Conservation (phyloP, 2,797 vertebrate species). For the Aldrovandia affinis region DNA sequence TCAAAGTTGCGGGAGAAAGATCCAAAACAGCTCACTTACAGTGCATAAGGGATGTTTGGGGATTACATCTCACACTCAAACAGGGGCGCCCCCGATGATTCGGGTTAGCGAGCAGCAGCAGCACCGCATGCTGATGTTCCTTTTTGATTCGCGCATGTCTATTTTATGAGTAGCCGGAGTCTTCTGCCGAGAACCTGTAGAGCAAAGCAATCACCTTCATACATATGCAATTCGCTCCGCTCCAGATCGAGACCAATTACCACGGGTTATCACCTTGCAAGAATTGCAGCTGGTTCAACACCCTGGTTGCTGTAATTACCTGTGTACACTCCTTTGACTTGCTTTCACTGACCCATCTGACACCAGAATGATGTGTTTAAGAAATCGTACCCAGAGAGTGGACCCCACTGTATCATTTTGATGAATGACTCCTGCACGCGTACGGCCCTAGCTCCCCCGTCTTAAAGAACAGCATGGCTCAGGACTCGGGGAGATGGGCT, state of each 20-base stretch:
- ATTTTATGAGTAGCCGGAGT: neutral
- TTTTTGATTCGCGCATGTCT: neutral
- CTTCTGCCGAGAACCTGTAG: neutral
- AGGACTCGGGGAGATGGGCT: neutral
- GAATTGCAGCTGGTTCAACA: neutral
- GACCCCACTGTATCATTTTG: neutral
- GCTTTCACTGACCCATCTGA: conserved; percentile 8
- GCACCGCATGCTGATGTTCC: neutral
- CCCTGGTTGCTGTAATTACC: neutral
- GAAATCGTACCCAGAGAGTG: neutral
- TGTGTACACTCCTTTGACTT: neutral
- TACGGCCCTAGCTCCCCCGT: neutral
- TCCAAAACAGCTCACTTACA: neutral
- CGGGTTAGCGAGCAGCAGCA: neutral
- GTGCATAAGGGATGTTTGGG: neutral
- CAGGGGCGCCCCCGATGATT: neutral
- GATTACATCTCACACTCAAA: neutral
- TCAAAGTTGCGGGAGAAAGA: neutral
- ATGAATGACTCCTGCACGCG: neutral
- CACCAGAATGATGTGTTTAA: neutral
- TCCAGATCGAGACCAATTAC: neutral
- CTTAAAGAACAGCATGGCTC: neutral
- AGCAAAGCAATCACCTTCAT: neutral
- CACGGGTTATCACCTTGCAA: neutral
- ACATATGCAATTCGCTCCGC: neutral